Percentiles rank a stretch among this genome's conserved stretches.
These are phyloP conservation scores for Osmerus mordax DNA, from an alignment of 2,113 vertebrate species.

Conservation along the genomic window DNA sequence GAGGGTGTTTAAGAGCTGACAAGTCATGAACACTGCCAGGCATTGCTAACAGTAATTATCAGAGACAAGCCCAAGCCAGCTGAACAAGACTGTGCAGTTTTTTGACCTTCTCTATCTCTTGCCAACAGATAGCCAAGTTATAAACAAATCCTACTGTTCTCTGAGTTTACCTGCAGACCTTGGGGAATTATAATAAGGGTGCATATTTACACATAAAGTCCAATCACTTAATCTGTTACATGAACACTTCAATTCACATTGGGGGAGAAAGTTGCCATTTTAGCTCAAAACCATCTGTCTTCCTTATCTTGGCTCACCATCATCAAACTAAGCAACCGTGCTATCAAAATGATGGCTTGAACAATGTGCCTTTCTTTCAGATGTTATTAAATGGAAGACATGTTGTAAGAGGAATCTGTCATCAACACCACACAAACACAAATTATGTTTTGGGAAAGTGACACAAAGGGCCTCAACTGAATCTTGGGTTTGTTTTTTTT, in stretches of 20 bases:
- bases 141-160: too few relatives aligned
- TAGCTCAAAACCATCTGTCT: neutral
- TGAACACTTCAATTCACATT: too few relatives aligned
- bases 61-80: constrained; percentile 11
- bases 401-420: neutral
- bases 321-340: too few relatives aligned
- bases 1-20: constrained; percentile 28
- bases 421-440: neutral
- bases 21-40: constrained; percentile 29
- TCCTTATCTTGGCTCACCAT: neutral
- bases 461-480: constrained; percentile 2
- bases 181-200: neutral
- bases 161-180: too few relatives aligned
- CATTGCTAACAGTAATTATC: constrained; percentile 21
- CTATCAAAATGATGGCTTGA: neutral
- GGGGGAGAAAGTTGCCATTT: neutral
- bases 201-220: neutral
- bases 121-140: constrained; percentile 9
- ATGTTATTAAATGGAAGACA: neutral
- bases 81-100: constrained; percentile 41
- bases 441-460: constrained; percentile 2
- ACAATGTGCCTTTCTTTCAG: neutral
- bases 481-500: constrained; percentile 18
- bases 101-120: constrained; percentile 7
- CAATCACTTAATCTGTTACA: too few relatives aligned